A percentile compares a stretch with the other conserved stretches of the same genome.
phyloP scores from a whole-genome alignment of 1,140 invertebrate genomes.

The Aphaenogaster rudis region DNA sequence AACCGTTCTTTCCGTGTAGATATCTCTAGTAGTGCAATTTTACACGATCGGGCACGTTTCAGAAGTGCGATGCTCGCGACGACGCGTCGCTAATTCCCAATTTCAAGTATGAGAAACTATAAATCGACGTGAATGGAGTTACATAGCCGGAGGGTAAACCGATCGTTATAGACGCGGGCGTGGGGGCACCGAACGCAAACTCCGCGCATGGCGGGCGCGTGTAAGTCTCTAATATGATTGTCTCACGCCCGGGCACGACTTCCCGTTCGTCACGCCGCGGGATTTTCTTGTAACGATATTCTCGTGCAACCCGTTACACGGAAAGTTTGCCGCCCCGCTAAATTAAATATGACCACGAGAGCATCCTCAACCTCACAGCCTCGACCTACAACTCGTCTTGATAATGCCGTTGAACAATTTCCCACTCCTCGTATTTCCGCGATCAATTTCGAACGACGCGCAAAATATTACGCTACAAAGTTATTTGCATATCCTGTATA shows the following conservation, averaged over 20 bases:
- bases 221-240: constrained; percentile 59
- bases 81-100: constrained; percentile 68
- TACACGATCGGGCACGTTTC: not conserved
- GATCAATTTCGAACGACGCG: not conserved
- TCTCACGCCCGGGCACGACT: constrained; percentile 54
- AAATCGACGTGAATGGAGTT: constrained; percentile 67
- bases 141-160: constrained; percentile 68
- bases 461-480: not conserved
- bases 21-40: not conserved
- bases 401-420: constrained; percentile 29
- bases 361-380: not conserved
- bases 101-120: constrained; percentile 72
- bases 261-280: constrained; percentile 43
- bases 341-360: constrained; percentile 54
- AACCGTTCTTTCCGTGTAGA: no score
- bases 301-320: constrained; percentile 32
- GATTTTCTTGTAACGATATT: constrained; percentile 49
- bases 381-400: not conserved
- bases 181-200: constrained; percentile 62
- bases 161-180: constrained; percentile 60
- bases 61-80: constrained; percentile 28
- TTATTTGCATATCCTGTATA: not conserved
- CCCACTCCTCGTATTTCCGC: not conserved
- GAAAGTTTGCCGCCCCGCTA: constrained; percentile 25
- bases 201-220: constrained; percentile 51